A percentile compares a stretch with the other conserved stretches of the same genome.
phyloP scores from a whole-genome alignment of 2,888 invertebrate genomes.

The Tetragonula carbonaria region DNA sequence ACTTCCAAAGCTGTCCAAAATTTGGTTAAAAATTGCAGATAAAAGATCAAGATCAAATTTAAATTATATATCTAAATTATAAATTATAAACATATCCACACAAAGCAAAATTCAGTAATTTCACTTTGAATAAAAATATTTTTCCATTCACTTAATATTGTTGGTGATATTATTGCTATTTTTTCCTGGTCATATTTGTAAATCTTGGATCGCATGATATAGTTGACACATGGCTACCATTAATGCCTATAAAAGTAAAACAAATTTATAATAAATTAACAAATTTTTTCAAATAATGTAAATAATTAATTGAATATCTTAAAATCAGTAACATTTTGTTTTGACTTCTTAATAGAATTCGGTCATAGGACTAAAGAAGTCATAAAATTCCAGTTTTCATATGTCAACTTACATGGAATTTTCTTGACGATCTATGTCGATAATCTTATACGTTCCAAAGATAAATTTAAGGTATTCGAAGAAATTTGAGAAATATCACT shows the following conservation, averaged over 20 bases:
- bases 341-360: conserved; percentile 84
- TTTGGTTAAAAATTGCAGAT: neutral
- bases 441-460: conserved; percentile 77
- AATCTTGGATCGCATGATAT: conserved; percentile 84
- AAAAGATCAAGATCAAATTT: neutral
- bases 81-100: conserved; percentile 32
- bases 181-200: conserved; percentile 81
- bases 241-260: conserved; percentile 70
- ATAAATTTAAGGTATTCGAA: conserved; percentile 73
- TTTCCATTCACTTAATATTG: conserved; percentile 89
- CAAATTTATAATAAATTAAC: no score
- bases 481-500: conserved; percentile 72
- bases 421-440: conserved; percentile 71
- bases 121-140: conserved; percentile 89
- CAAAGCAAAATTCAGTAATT: conserved; percentile 84
- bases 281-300: neutral
- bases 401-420: conserved; percentile 76
- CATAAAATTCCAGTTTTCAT: conserved; percentile 90
- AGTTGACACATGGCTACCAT: conserved; percentile 85
- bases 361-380: conserved; percentile 90
- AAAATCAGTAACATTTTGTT: conserved; percentile 83
- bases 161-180: conserved; percentile 80
- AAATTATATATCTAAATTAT: no score
- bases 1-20: no score
- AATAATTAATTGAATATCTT: conserved; percentile 84